These are phyloP conservation scores for Hycleus phaleratus DNA, from an alignment of 1,140 invertebrate species.

Conservation along the genomic window DNA sequence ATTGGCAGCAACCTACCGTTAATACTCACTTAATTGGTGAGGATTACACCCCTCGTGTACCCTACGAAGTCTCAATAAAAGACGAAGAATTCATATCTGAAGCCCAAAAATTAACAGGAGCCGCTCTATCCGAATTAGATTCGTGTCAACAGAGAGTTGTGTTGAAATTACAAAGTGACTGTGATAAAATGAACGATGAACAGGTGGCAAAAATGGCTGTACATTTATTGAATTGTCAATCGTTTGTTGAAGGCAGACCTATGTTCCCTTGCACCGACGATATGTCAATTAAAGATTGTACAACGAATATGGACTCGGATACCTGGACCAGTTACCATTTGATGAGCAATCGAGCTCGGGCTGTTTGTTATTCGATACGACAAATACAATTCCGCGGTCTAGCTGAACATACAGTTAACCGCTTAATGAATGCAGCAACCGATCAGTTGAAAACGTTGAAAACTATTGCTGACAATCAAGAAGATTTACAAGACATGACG, in stretches of 20 bases:
- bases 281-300: slow-evolving; percentile 58
- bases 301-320: slow-evolving; percentile 56
- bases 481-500: slow-evolving; percentile 46
- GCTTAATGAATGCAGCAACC: slow-evolving; percentile 49
- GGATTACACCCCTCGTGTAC: slow-evolving; percentile 33
- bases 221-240: slow-evolving; percentile 63
- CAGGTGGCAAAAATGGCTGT: slow-evolving; percentile 60
- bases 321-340: slow-evolving; percentile 67
- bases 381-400: slow-evolving; percentile 59
- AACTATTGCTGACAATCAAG: slow-evolving; percentile 47
- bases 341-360: slow-evolving; percentile 59
- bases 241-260: slow-evolving; percentile 52
- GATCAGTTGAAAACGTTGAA: slow-evolving; percentile 36
- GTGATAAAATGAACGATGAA: slow-evolving; percentile 54
- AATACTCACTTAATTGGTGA: background rate
- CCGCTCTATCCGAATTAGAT: slow-evolving; percentile 52
- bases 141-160: slow-evolving; percentile 57
- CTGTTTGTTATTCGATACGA: slow-evolving; percentile 58
- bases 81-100: slow-evolving; percentile 60
- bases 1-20: background rate
- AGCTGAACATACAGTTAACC: slow-evolving; percentile 60
- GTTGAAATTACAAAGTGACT: slow-evolving; percentile 50
- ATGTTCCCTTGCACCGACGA: slow-evolving; percentile 52
- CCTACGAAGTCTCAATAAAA: slow-evolving; percentile 53
- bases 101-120: slow-evolving; percentile 50